These are phyloP conservation scores for Dioctria linearis DNA, from an alignment of 2,888 invertebrate genomes.

Conservation along the genomic window DNA sequence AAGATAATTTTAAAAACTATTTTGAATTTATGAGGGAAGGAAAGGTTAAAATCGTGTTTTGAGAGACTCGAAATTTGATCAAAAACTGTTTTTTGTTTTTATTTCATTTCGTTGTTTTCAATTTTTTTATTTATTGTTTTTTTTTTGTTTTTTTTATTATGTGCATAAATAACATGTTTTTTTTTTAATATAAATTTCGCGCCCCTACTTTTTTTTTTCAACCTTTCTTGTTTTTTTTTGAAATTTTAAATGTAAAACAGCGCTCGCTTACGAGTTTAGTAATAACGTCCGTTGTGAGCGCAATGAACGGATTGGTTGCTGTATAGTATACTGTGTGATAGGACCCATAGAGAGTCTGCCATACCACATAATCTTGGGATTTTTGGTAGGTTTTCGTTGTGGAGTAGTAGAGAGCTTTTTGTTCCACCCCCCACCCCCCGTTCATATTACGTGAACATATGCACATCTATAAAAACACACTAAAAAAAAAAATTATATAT, in stretches of 20 bases:
- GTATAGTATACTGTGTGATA: slow-evolving; percentile 53
- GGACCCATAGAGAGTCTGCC: slow-evolving; percentile 49
- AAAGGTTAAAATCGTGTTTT: slow-evolving; percentile 18
- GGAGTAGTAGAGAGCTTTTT: slow-evolving; percentile 6
- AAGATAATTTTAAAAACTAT: neutral
- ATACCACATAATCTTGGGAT: slow-evolving; percentile 50
- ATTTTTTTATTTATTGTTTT: neutral
- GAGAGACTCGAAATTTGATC: neutral
- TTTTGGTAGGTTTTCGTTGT: slow-evolving; percentile 41
- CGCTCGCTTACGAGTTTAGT: neutral
- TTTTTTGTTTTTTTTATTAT: neutral
- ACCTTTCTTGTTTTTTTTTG: slow-evolving; percentile 14
- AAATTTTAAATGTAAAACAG: slow-evolving; percentile 36
- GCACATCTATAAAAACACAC: too few species aligned
- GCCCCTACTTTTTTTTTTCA: slow-evolving; percentile 22
- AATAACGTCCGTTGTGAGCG: slow-evolving; percentile 54
- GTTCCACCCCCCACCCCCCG: neutral
- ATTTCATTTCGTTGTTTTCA: neutral
- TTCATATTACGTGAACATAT: slow-evolving; percentile 15
- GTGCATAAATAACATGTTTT: too few species aligned
- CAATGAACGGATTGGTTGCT: slow-evolving; percentile 57
- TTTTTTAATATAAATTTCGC: slow-evolving; percentile 8
- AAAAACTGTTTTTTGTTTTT: slow-evolving; percentile 3
- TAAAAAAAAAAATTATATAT: neutral
- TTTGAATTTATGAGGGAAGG: slow-evolving; percentile 16